A percentile compares a stretch with the other conserved stretches of the same genome.
These are phyloP conservation scores for Pempheris klunzingeri DNA, from an alignment of 2,797 vertebrate genomes.

Conservation along the genomic window DNA sequence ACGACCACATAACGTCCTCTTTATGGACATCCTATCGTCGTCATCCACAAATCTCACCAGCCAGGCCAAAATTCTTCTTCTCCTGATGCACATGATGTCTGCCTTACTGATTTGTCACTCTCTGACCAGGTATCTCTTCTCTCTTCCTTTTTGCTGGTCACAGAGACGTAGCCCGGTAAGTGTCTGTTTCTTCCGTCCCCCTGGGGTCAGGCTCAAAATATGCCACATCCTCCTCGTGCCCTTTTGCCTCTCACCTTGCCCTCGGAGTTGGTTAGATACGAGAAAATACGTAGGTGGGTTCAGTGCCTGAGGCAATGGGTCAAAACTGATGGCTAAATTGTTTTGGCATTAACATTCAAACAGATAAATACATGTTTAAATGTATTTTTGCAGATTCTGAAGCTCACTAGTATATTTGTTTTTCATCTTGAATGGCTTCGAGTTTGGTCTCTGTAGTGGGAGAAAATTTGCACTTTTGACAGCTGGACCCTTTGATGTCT, in stretches of 20 bases:
- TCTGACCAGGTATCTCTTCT: slow-evolving; percentile 99
- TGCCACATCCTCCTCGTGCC: slow-evolving; percentile 26
- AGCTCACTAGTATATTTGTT: slow-evolving; percentile 27
- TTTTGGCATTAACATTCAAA: slow-evolving; percentile 14
- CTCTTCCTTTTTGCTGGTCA: slow-evolving; percentile 98
- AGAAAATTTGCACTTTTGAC: slow-evolving; percentile 60
- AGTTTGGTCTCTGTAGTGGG: slow-evolving; percentile 37
- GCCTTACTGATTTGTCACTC: slow-evolving; percentile 93
- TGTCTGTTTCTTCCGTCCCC: slow-evolving; percentile 54
- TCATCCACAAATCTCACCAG: slow-evolving; percentile 19
- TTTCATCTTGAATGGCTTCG: slow-evolving; percentile 39
- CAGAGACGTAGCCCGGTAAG: slow-evolving; percentile 99
- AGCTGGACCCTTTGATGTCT: slow-evolving; percentile 75
- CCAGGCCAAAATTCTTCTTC: slow-evolving; percentile 23
- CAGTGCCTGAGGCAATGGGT: slow-evolving; percentile 27
- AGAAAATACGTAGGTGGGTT: not conserved
- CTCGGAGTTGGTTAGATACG: slow-evolving; percentile 6
- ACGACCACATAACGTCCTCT: not conserved
- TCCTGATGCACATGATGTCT: slow-evolving; percentile 67
- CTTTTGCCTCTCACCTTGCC: slow-evolving; percentile 40
- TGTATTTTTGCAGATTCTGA: slow-evolving; percentile 4
- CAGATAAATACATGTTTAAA: not conserved
- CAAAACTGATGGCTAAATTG: slow-evolving; percentile 6
- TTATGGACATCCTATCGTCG: not conserved
- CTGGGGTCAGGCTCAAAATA: slow-evolving; percentile 41